These are phyloP conservation scores for Mayetiola destructor DNA, from an alignment of 2,888 invertebrate species.

Conservation along the genomic window DNA sequence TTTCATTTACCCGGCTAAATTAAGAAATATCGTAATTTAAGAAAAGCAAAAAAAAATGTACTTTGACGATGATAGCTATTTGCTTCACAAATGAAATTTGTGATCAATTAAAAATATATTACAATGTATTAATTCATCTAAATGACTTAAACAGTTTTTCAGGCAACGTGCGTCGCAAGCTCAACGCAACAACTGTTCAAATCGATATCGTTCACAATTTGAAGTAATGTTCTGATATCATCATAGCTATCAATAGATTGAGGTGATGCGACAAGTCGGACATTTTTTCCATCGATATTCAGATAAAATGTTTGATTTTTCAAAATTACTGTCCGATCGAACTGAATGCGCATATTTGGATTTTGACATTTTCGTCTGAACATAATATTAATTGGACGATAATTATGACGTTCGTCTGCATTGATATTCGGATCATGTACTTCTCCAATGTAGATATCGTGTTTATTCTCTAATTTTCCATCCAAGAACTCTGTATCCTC, in stretches of 20 bases:
- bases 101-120: too few relatives aligned
- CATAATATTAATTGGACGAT: constrained; percentile 33
- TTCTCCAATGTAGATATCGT: constrained; percentile 30
- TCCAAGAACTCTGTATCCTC: not conserved
- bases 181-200: constrained; percentile 29
- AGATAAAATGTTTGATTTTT: constrained; percentile 33
- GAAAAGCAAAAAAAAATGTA: too few relatives aligned
- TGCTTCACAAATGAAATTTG: too few relatives aligned
- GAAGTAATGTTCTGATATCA: constrained; percentile 32
- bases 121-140: too few relatives aligned
- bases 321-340: constrained; percentile 35
- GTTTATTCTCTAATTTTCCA: not conserved
- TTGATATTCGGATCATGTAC: constrained; percentile 28
- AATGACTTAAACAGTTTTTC: too few relatives aligned
- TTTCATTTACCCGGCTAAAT: too few relatives aligned
- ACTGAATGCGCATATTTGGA: constrained; percentile 28
- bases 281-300: constrained; percentile 34
- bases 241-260: constrained; percentile 26
- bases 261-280: constrained; percentile 33
- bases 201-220: constrained; percentile 32
- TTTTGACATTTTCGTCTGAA: constrained; percentile 29
- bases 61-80: too few relatives aligned
- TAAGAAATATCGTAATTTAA: too few relatives aligned
- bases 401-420: constrained; percentile 31
- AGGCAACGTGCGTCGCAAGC: not conserved